Conservation (phyloP, 2,113 vertebrate genomes). For the Origma solitaria region DNA sequence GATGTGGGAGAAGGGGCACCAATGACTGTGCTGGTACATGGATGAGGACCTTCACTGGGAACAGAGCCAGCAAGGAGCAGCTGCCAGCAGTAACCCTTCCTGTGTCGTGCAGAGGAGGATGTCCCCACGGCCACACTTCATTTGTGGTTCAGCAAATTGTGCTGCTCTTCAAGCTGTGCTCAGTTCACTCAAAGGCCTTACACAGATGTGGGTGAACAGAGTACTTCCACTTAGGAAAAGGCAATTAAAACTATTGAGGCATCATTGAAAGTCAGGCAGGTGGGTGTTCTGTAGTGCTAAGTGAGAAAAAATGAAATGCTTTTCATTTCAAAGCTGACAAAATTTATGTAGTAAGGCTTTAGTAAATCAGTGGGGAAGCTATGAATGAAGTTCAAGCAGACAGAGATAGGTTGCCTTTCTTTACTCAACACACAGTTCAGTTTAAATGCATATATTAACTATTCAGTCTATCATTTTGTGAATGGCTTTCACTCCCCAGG, state of each 20-base stretch:
- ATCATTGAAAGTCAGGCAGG: fast-evolving
- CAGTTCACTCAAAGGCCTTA: neutral
- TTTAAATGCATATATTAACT: neutral
- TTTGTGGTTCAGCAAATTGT: neutral
- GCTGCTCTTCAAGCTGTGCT: neutral
- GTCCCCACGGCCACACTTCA: fast-evolving
- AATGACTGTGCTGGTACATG: neutral
- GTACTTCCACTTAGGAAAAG: neutral
- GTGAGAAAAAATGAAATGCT: neutral
- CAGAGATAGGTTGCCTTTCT: neutral
- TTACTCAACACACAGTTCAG: fast-evolving
- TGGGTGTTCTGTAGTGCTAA: neutral
- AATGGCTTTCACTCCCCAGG: neutral
- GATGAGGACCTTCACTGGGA: neutral
- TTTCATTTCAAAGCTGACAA: neutral
- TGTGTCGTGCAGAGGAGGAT: neutral
- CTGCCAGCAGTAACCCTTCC: neutral
- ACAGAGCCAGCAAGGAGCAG: neutral
- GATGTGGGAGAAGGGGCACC: neutral
- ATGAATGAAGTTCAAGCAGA: neutral
- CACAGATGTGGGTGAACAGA: neutral
- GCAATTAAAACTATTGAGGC: neutral
- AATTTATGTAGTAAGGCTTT: neutral
- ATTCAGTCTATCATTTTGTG: neutral
- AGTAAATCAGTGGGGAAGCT: neutral